Base-by-base conservation (phyloP, 2,888 invertebrate species). In the Plusia festucae region DNA sequence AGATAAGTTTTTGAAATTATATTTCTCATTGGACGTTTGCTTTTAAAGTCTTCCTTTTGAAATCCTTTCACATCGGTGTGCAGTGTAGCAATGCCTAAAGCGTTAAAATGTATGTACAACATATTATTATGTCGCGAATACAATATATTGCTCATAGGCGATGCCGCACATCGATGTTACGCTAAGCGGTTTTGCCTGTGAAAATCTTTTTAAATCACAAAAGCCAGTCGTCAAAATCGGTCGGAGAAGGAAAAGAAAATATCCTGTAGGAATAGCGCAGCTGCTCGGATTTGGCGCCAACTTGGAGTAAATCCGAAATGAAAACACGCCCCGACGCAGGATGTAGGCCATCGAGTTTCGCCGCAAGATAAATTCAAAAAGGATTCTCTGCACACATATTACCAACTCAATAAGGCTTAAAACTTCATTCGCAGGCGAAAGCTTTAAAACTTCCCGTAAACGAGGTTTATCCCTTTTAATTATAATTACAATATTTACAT, bases 171-270 rank as follows among this genome's bases (percentile, higher is more conserved):
- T 78, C 78, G 81, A 84, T 84, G 86, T 81, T 85, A 82, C 85
- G 78, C 81, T 93, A 93, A 93, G 93, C 93, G 91, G 90, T 89
- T 93, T 93, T 92, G 86, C 88, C 78, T 85, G 78, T 82, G 89
- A 85, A 92, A 93, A 94, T 93, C 93, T 93, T 94, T 94, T 93
- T 92, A 94, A 94, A 94, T 92, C 93, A 91, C 92, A 93, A 94
- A 93, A 94, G 91, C 91, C 88, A 93, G 91, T 91, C 90, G 89
- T 91, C 90, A 92, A 91, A 93, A 93, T 93, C 93, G 87, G 91
- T 91, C 85, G 90, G 88, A 88, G 82, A 86, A 88, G 90, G 91
- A 91, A 93, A 94, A 91, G 92, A 93, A 94, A 94, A 94, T 90
- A 93, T 90, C 90, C 90, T 85, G 87, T 88, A 83, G 85, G 87